Percentiles rank a stretch among this genome's conserved stretches.
phyloP scores from a whole-genome alignment of 2,888 invertebrate species.

The Mesodorylaimus sp. region DNA sequence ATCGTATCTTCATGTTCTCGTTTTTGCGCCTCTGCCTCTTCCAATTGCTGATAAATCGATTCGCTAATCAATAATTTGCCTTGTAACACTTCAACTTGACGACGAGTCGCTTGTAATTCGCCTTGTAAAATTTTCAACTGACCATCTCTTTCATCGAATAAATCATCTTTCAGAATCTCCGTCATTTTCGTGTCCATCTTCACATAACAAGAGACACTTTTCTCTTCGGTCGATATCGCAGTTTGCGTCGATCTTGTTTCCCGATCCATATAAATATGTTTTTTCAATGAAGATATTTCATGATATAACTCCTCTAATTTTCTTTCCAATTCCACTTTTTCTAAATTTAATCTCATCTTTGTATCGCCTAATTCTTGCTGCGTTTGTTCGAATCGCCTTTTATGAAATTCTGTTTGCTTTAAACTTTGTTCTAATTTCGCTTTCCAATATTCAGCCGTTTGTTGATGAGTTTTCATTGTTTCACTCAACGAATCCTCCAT shows the following conservation, averaged over 20 bases:
- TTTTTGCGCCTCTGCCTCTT: neutral
- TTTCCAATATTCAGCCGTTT: no score
- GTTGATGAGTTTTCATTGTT: neutral
- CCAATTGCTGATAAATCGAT: neutral
- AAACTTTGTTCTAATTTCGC: no score
- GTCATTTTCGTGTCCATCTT: neutral
- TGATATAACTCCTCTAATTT: neutral
- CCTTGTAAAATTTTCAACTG: slow-evolving; percentile 17
- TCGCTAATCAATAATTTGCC: no score
- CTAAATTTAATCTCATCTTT: neutral
- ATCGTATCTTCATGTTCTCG: neutral
- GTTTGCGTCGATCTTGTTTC: no score
- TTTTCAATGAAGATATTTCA: neutral
- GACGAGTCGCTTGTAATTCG: slow-evolving; percentile 16
- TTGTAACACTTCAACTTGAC: slow-evolving; percentile 23
- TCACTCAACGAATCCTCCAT: neutral
- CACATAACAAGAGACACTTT: neutral
- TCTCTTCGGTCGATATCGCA: neutral
- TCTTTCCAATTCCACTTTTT: slow-evolving; percentile 5
- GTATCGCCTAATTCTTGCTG: neutral
- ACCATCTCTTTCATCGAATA: slow-evolving; percentile 21
- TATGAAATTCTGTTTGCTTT: no score
- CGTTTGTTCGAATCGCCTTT: no score
- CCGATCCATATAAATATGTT: neutral
- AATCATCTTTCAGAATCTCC: slow-evolving; percentile 14